Conservation (phyloP, 2,888 invertebrate genomes). For the Minunthozetes semirufus region DNA sequence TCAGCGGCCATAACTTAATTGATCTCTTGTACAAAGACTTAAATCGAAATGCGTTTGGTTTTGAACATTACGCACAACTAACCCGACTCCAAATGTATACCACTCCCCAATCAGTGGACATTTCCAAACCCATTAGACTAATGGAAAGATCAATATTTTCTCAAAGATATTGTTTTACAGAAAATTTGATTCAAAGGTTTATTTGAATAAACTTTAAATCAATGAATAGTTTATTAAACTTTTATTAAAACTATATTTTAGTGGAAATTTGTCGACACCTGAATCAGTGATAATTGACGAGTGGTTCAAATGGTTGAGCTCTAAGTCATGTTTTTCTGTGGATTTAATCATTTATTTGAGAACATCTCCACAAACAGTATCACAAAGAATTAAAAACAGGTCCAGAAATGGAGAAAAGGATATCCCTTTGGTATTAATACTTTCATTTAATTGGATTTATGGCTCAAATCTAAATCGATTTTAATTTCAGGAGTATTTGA, state of each 20-base stretch:
- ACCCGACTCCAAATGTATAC: conserved; percentile 66
- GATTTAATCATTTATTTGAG: conserved; percentile 78
- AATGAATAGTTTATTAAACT: neutral
- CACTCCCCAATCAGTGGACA: neutral
- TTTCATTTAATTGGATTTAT: neutral
- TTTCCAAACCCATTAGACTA: conserved; percentile 47
- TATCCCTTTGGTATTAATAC: conserved; percentile 23
- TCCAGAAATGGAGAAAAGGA: conserved; percentile 67
- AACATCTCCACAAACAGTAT: conserved; percentile 65
- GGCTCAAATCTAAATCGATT: neutral
- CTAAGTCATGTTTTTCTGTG: conserved; percentile 49
- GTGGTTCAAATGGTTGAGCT: conserved; percentile 73
- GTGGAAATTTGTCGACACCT: conserved; percentile 62
- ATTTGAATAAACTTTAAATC: neutral
- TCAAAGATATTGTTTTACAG: conserved; percentile 74
- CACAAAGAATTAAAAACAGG: conserved; percentile 65
- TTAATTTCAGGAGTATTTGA: conserved; percentile 23
- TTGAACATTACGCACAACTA: conserved; percentile 82
- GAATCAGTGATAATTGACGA: conserved; percentile 75
- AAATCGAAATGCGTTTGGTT: conserved; percentile 71
- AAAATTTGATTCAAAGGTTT: conserved; percentile 56
- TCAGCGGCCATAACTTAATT: conserved; percentile 68
- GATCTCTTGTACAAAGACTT: conserved; percentile 82
- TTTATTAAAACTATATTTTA: neutral
- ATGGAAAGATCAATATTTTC: conserved; percentile 84